Evolutionary conservation across 2,888 invertebrate genomes (phyloP).

Genomic region (Clivina fossor): DNA sequence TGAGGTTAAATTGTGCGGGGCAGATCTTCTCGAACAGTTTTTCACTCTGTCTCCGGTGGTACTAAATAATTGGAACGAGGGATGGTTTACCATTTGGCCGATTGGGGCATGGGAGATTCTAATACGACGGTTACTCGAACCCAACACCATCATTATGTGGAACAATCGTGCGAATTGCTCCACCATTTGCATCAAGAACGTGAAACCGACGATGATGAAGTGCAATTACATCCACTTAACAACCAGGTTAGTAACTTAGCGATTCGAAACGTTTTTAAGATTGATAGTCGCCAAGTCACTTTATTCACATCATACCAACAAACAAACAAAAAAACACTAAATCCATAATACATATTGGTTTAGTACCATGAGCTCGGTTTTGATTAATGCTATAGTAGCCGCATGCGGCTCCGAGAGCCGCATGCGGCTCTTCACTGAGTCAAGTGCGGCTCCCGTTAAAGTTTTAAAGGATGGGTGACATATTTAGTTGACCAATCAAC

Average conservation of each 20-base stretch:
- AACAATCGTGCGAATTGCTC: conserved; percentile 55
- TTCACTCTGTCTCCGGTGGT: background rate
- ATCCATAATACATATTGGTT: no score
- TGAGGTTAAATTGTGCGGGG: background rate
- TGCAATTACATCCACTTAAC: conserved; percentile 78
- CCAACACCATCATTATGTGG: conserved; percentile 52
- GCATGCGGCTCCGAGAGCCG: no score
- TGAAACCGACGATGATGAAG: conserved; percentile 63
- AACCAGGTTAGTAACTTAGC: conserved; percentile 68
- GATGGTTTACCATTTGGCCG: conserved; percentile 85
- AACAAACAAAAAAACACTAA: no score
- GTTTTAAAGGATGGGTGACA: no score
- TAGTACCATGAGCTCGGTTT: no score
- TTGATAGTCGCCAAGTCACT: no score
- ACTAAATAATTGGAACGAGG: conserved; percentile 49
- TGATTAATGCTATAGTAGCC: no score
- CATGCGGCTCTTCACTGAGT: no score
- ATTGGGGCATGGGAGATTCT: conserved; percentile 92
- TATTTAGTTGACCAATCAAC: no score
- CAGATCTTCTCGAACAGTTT: background rate
- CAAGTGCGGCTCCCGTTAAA: no score
- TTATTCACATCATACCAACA: no score
- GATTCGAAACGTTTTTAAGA: no score
- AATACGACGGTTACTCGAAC: conserved; percentile 61
- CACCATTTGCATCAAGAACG: conserved; percentile 51